phyloP scores from a whole-genome alignment of 2,797 vertebrate species.

The Catostomus latipinnis region DNA sequence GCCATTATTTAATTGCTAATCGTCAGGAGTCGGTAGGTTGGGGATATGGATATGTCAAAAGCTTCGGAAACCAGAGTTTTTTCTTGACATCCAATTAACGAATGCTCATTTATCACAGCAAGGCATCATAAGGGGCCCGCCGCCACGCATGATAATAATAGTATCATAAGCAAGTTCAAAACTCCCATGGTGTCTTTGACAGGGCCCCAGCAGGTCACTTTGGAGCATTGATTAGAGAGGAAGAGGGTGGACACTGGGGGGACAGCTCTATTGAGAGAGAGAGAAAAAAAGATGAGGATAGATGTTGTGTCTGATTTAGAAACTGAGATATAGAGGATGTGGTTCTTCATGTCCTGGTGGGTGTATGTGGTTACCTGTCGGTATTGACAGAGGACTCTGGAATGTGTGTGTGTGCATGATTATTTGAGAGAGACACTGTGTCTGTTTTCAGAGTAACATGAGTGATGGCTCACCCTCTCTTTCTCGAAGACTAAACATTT shows the following conservation, averaged over 20 bases:
- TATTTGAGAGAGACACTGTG: not conserved
- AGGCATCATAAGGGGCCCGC: constrained; percentile 59
- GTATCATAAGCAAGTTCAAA: constrained; percentile 72
- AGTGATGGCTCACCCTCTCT: not conserved
- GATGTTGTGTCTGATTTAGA: constrained; percentile 34
- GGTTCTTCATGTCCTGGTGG: constrained; percentile 29
- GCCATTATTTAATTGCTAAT: constrained; percentile 83
- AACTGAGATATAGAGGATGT: constrained; percentile 14
- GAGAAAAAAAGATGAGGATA: constrained; percentile 2
- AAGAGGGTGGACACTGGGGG: constrained; percentile 29
- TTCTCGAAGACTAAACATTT: not conserved
- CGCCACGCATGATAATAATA: constrained; percentile 82
- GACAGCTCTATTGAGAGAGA: not conserved
- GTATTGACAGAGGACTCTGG: constrained; percentile 38
- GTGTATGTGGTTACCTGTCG: constrained; percentile 37
- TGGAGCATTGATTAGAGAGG: constrained; percentile 52
- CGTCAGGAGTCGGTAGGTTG: constrained; percentile 60
- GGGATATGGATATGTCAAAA: constrained; percentile 61
- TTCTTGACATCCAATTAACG: constrained; percentile 87
- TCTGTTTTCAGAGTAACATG: constrained; percentile 25
- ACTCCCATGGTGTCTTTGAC: constrained; percentile 51
- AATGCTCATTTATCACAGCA: constrained; percentile 86
- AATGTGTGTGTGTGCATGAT: constrained; percentile 5
- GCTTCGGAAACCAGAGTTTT: constrained; percentile 60
- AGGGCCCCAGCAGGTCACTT: constrained; percentile 42